Evolutionary conservation across 2,113 vertebrate species (phyloP).

Genomic region (Microcebus jonahi): DNA sequence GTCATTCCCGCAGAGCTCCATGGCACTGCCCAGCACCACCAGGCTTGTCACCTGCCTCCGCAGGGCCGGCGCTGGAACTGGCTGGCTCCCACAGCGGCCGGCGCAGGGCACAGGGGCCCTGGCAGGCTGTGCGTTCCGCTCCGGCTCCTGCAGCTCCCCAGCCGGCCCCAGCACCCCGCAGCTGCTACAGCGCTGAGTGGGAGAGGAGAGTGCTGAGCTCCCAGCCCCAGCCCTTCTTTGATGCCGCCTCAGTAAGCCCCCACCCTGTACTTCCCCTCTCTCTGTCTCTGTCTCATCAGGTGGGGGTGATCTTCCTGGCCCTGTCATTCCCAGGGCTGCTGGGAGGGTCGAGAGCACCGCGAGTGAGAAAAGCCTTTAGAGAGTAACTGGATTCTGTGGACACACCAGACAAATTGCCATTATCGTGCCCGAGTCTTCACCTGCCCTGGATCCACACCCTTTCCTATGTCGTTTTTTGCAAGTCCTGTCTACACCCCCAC

Average conservation of each 20-base stretch:
- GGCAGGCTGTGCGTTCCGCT: constrained; percentile 88
- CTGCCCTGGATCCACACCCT: neutral
- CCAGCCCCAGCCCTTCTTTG: neutral
- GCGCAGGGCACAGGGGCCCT: constrained; percentile 78
- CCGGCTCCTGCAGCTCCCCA: constrained; percentile 90
- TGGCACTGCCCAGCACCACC: constrained; percentile 90
- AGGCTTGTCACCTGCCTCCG: constrained; percentile 90
- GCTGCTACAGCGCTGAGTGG: constrained; percentile 86
- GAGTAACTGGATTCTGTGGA: neutral
- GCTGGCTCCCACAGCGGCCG: constrained; percentile 84
- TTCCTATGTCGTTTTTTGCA: neutral
- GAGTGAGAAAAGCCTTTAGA: neutral
- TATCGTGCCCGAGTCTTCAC: neutral
- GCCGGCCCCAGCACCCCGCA: constrained; percentile 86
- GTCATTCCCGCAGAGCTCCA: constrained; percentile 95
- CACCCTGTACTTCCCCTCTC: neutral
- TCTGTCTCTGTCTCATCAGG: neutral
- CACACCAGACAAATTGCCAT: neutral
- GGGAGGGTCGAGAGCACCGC: neutral
- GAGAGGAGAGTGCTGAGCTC: neutral
- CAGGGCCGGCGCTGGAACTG: constrained; percentile 85
- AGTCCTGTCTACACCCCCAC: neutral
- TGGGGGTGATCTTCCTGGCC: neutral
- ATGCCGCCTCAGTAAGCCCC: neutral
- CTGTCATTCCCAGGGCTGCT: neutral